phyloP scores from a whole-genome alignment of 2,888 invertebrate genomes.

The Andrena trimmerana region DNA sequence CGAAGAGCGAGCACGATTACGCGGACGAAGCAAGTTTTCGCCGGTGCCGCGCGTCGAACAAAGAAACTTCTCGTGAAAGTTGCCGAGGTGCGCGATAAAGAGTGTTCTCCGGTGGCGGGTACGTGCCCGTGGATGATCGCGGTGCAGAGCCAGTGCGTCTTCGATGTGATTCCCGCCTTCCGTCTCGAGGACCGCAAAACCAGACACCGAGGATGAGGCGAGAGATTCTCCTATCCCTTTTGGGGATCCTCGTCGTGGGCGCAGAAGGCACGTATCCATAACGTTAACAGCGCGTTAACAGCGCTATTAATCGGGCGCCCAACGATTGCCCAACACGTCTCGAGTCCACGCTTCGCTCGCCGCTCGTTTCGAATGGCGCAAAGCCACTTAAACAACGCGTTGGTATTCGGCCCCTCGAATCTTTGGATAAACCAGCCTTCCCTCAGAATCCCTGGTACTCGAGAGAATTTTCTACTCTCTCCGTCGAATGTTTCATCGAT shows the following conservation, averaged over 20 bases:
- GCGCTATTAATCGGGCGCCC: background rate
- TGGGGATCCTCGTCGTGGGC: conserved; percentile 76
- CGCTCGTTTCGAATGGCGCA: background rate
- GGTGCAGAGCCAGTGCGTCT: conserved; percentile 49
- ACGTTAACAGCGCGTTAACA: background rate
- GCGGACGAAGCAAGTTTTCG: conserved; percentile 32
- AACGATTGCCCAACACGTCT: conserved; percentile 6
- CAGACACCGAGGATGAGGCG: conserved; percentile 73
- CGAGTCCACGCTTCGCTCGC: conserved; percentile 18
- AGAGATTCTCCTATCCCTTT: conserved; percentile 77
- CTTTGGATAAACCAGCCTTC: too few relatives aligned
- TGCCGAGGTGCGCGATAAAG: conserved; percentile 62
- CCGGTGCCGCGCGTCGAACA: conserved; percentile 48
- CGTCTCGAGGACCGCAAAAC: conserved; percentile 65
- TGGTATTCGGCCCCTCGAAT: background rate
- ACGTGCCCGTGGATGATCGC: conserved; percentile 54
- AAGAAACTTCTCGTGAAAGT: conserved; percentile 69
- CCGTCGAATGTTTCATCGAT: background rate
- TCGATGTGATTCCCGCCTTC: conserved; percentile 72
- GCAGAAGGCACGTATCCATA: conserved; percentile 76
- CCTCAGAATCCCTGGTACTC: too few relatives aligned
- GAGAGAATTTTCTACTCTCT: background rate
- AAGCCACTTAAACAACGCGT: background rate
- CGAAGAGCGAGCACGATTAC: background rate
- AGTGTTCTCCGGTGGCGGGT: conserved; percentile 53